Evolutionary conservation across 1,140 invertebrate species (phyloP).

Genomic region (Listronotus bonariensis): DNA sequence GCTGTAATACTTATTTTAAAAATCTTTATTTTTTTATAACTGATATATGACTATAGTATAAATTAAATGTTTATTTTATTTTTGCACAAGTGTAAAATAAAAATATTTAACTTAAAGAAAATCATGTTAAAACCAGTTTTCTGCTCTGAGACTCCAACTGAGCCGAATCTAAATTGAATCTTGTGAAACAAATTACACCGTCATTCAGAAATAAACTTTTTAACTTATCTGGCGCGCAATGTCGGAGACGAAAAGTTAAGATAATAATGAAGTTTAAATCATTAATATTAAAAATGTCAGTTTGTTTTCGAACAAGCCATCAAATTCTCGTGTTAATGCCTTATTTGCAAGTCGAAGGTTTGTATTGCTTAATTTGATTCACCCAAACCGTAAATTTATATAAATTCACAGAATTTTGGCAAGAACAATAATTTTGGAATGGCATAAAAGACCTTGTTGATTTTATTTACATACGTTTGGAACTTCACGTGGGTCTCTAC

Average conservation of each 20-base stretch:
- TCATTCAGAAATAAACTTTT: neutral
- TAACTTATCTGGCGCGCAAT: constrained; percentile 4
- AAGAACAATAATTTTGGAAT: neutral
- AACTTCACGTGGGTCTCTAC: no score
- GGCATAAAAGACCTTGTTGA: constrained; percentile 6
- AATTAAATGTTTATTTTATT: no score
- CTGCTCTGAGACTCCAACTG: neutral
- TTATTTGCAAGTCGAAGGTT: constrained; percentile 39
- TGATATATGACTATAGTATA: no score
- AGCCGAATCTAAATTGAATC: no score
- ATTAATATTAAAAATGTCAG: constrained; percentile 26
- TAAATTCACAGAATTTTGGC: constrained; percentile 13
- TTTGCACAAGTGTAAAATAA: no score
- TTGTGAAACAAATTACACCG: neutral
- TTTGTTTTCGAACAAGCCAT: constrained; percentile 6
- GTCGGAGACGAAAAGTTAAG: neutral
- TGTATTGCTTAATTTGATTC: constrained; percentile 31
- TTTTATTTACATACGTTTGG: constrained; percentile 9
- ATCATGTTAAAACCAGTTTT: neutral
- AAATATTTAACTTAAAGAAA: no score
- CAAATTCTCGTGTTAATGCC: constrained; percentile 24
- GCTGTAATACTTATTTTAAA: no score
- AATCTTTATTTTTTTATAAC: no score
- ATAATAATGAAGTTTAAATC: constrained; percentile 15
- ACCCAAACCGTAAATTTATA: constrained; percentile 4